Evolutionary conservation across 2,113 vertebrate genomes (phyloP), one percentile per base, ranked within the genome.

Genomic region (Macrotus californicus): DNA sequence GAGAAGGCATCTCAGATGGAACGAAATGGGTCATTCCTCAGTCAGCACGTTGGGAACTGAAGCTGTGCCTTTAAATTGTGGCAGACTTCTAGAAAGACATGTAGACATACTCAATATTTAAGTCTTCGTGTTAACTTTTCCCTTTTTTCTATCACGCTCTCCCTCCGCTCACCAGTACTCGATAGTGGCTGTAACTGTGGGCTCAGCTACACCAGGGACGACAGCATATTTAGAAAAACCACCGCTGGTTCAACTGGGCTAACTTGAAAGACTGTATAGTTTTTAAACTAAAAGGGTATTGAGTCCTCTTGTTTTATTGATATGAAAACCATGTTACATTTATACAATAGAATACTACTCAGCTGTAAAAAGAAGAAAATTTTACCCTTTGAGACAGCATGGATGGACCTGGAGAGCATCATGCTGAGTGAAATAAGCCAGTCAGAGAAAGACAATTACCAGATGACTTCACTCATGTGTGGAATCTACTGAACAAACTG

Each of bases 111-210:
- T 69, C 73, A 88, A 34, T 67, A 83, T 80, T 73, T 87, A 93
- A 86, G 86, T 96, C 19, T 52, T 94, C 52, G 54, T 56, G 87
- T 84, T 76, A 43, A 73, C 69, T 91, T 39, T 89, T 86, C 31
- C 18, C 50, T 7, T 66, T 52, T 61, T 76, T 69, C 56, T 59
- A 12, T 75, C 46, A 81, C 77, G 81, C 31, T 82, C 87, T 90
- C 79, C 9, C 11, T 39, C 34, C 18, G 72, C 16, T 59, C 18
- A 76, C 59, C 24, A 84, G 19, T 69, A 64, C 91, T 95, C 80
- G 83, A 5, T 69, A 29, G n/a, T 85, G 39, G 84, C 80, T 91
- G 26, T 77, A 87, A 81, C 4, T 56, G 64, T 84, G 34, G 87
- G 7, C 4, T 26, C 61, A 41, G 41, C 69, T 90, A 83, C 26